A percentile compares a stretch with the other conserved stretches of the same genome.
Evolutionary conservation across 2,888 invertebrate genomes (phyloP).

Genomic region (Parelbella ahira): DNA sequence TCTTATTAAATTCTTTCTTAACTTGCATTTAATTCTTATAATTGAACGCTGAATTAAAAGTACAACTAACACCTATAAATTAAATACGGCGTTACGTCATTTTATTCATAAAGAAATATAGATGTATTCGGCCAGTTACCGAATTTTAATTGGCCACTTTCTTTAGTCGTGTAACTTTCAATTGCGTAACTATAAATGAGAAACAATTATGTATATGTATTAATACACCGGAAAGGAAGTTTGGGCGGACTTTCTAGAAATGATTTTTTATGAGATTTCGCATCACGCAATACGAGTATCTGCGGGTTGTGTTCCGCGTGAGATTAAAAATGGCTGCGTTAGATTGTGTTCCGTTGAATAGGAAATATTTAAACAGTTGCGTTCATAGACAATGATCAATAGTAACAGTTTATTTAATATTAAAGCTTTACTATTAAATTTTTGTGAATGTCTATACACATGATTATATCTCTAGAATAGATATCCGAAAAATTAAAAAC

Average conservation of each 20-base stretch:
- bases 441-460: too few species aligned
- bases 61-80: too few species aligned
- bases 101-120: constrained; percentile 26
- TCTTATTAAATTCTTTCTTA: too few species aligned
- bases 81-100: constrained; percentile 25
- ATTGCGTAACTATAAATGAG: constrained; percentile 63
- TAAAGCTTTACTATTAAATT: too few species aligned
- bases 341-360: constrained; percentile 12
- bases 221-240: constrained; percentile 65
- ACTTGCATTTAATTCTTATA: too few species aligned
- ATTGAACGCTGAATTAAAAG: too few species aligned
- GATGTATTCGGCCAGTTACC: constrained; percentile 38
- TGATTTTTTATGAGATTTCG: constrained; percentile 50
- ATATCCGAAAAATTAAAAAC: too few species aligned
- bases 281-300: constrained; percentile 50
- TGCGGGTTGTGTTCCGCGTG: constrained; percentile 21
- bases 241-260: constrained; percentile 62
- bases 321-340: constrained; percentile 18
- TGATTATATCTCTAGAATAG: too few species aligned
- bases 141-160: constrained; percentile 74
- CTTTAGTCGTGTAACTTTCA: constrained; percentile 50
- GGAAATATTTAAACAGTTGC: constrained; percentile 10
- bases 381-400: too few species aligned
- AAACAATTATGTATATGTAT: constrained; percentile 71
- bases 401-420: too few species aligned